Evolutionary conservation across 1,140 invertebrate species (phyloP).

Genomic region (Hirudo medicinalis): DNA sequence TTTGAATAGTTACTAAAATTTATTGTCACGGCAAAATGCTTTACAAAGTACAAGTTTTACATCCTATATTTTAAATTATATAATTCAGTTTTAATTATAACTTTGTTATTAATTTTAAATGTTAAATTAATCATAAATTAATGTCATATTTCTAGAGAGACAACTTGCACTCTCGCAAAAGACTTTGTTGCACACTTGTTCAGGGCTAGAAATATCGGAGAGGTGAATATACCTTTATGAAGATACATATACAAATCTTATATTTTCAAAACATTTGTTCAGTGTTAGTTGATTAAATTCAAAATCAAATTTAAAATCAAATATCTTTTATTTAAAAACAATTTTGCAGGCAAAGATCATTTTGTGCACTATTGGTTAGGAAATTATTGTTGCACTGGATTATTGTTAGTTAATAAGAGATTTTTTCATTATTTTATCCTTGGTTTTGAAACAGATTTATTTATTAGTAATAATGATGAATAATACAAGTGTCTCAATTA

Average conservation of each 20-base stretch:
- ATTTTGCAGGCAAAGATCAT: background rate
- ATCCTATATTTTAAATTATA: no score
- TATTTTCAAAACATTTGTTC: no score
- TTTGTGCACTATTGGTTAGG: constrained; percentile 15
- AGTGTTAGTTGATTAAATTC: no score
- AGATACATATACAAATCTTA: no score
- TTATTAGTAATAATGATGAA: no score
- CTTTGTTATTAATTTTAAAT: no score
- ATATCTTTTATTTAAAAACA: background rate
- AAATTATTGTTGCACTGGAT: background rate
- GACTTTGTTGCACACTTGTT: constrained; percentile 49
- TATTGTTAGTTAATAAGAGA: background rate
- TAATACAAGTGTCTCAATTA: no score
- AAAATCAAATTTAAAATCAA: no score
- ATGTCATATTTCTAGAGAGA: constrained; percentile 41
- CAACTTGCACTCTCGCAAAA: constrained; percentile 47
- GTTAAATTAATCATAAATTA: background rate
- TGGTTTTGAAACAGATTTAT: background rate
- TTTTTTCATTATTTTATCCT: background rate
- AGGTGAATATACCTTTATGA: constrained; percentile 29
- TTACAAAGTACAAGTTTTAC: no score
- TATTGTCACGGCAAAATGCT: no score
- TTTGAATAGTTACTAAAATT: no score
- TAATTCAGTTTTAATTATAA: no score
- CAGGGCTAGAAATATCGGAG: constrained; percentile 41